Percentiles rank a stretch among this genome's conserved stretches.
phyloP scores from a whole-genome alignment of 2,113 vertebrate species.

The Elgaria multicarinata region DNA sequence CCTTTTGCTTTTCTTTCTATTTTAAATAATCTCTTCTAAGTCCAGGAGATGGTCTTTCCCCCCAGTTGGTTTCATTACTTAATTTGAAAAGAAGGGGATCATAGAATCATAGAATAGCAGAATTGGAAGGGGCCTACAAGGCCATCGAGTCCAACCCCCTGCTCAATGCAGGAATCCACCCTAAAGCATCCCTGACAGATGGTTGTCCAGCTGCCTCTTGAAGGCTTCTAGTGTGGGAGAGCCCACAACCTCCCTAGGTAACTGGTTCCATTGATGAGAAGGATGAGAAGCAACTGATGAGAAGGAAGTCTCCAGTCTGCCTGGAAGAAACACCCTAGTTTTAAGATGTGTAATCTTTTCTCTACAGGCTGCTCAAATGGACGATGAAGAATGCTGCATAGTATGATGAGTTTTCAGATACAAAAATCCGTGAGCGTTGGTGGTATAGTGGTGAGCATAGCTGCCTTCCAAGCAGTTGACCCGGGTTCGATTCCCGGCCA shows the following conservation, averaged over 20 bases:
- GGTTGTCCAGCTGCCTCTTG: too few species aligned
- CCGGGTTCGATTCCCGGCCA: slow-evolving; percentile 40
- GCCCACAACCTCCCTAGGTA: too few species aligned
- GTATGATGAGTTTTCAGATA: rapidly evolving
- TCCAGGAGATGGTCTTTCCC: background rate
- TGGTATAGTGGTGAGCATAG: slow-evolving; percentile 28
- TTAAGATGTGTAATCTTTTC: background rate
- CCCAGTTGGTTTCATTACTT: background rate
- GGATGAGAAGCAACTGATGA: background rate
- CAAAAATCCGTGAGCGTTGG: rapidly evolving
- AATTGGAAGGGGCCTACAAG: too few species aligned
- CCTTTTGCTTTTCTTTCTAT: background rate
- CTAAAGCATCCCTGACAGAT: too few species aligned
- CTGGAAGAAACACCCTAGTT: background rate
- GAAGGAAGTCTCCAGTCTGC: background rate
- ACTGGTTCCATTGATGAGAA: too few species aligned
- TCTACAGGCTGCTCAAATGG: too few species aligned
- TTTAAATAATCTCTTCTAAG: background rate
- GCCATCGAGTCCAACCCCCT: too few species aligned
- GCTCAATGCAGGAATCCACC: too few species aligned
- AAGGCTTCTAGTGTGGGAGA: too few species aligned
- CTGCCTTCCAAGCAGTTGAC: slow-evolving; percentile 39
- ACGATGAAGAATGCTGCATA: background rate
- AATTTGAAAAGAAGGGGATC: too few species aligned
- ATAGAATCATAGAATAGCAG: too few species aligned